Evolutionary conservation across 2,113 vertebrate species (phyloP), one percentile per base, ranked within the genome.

Genomic region (Abramis brama): DNA sequence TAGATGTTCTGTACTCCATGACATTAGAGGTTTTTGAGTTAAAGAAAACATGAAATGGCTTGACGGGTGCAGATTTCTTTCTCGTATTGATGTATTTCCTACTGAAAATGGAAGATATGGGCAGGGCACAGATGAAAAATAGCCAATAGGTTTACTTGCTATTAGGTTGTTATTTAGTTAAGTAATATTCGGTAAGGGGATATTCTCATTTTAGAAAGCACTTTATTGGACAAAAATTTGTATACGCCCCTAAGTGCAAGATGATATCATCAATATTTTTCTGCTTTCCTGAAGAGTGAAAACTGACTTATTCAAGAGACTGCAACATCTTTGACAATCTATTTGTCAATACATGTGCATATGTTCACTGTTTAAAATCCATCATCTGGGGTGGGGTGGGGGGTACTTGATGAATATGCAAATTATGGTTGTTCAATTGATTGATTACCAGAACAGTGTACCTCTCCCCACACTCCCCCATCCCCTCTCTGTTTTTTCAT

Each of bases 371-470:
- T 70, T 84, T 25, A 55, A 45, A 82, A 36, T 86, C 70, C 19
- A 36, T 57, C 60, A 66, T 76, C 77, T 70, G 52, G 27, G 71
- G 12, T 12, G 36, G 11, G n/a, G 23, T 25, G 23, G 76, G 50
- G 55, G 52, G 21, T 19, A 39, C 33, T 66, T 75, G 81, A 86
- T 90, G 79, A 88, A 91, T 89, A 90, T 90, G 89, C 79, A 89
- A 88, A 89, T 89, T 30, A 52, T n/a, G 60, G 60, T 82, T 89
- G 75, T 85, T 88, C 64, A 70, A 62, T 76, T 91, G 89, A 90
- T 87, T 90, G 76, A 87, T 90, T 85, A 88, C 82, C 59, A 88
- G 68, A 64, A 50, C 59, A 88, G 52, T 77, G 27, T 12, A 79
- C 52, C 85, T 85, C 75, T 82, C 60, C 39, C 45, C 45, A 15